Base-by-base conservation (phyloP, 2,888 invertebrate species). In the Graphium colonna region DNA sequence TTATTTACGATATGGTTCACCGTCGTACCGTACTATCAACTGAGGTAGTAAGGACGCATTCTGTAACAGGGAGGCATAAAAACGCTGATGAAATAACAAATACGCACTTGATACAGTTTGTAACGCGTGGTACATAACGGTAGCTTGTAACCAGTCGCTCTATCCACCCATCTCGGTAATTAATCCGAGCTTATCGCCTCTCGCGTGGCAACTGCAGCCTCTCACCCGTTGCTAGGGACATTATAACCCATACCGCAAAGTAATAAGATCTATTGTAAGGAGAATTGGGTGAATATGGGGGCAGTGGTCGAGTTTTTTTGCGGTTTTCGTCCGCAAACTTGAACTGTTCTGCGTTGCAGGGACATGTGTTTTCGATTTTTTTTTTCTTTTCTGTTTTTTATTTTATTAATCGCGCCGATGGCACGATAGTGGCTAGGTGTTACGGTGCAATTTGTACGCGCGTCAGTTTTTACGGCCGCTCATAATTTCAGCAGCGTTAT, bases 151-250 rank as follows among this genome's bases (percentile, higher is more conserved):
- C 74, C 67, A 53, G 75, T 73, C 68, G 56, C 67, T 72, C 71
- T 64, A 61, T 61, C 63, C 82, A 81, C 81, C 72, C 80, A 87
- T 87, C 86, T 77, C 64, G 64, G 75, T 75, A 77, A 85, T 86
- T 86, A 84, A 86, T 87, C 80, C 79, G 67, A 62, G 63, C 71
- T 75, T 75, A 75, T 73, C 68, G 71, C 59, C 51, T 39, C 44
- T 44, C 54, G 44, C 52, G 17, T n/a, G 10, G 4, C 10, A 7
- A 43, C 47, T n/a, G n/a, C n/a, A n/a, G n/a, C n/a, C n/a, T n/a
- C n/a, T n/a, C 17, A 48, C 18, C n/a, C n/a, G 33, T n/a, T 33
- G 8, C n/a, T 10, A 9, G n/a, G 9, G 3, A 33, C 3, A 33
- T 21, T 33, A 9, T 33, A n/a, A 33, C 9, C 33, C n/a, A 2